A percentile compares a stretch with the other conserved stretches of the same genome.
Evolutionary conservation across 2,113 vertebrate genomes (phyloP).

Genomic region (Phyllostomus hastatus): DNA sequence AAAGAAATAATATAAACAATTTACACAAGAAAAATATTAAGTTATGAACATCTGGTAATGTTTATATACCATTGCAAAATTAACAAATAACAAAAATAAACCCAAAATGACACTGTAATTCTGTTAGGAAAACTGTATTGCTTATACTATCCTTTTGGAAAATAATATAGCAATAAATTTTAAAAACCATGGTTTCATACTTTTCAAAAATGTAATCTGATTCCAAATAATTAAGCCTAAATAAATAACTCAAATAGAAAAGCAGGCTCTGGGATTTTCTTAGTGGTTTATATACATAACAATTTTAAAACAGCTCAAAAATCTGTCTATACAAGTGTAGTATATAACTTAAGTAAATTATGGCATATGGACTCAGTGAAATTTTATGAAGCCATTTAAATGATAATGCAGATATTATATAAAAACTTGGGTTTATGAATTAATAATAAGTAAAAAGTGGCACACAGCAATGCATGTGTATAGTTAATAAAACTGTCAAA

Average conservation of each 20-base stretch:
- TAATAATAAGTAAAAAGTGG: neutral
- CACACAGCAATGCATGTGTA: no score
- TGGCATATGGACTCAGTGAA: neutral
- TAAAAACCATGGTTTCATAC: neutral
- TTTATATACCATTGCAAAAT: neutral
- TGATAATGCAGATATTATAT: neutral
- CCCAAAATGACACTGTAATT: neutral
- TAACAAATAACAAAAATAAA: neutral
- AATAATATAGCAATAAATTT: neutral
- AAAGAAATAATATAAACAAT: neutral
- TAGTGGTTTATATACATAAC: neutral
- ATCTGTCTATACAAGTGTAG: neutral
- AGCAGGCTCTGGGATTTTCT: neutral
- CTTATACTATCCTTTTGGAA: neutral
- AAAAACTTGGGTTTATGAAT: neutral
- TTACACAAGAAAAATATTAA: neutral
- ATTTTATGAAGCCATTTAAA: neutral
- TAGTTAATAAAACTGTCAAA: neutral
- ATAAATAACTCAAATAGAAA: neutral
- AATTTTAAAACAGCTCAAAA: neutral
- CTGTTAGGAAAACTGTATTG: neutral
- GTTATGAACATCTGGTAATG: neutral
- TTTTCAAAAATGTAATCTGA: neutral
- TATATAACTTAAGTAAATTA: neutral
- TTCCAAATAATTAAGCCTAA: neutral